A percentile compares a stretch with the other conserved stretches of the same genome.
These are phyloP conservation scores for Rhopilema esculentum DNA, from an alignment of 30 jellyfish, hydroid and myxozoan species.

Conservation along the genomic window DNA sequence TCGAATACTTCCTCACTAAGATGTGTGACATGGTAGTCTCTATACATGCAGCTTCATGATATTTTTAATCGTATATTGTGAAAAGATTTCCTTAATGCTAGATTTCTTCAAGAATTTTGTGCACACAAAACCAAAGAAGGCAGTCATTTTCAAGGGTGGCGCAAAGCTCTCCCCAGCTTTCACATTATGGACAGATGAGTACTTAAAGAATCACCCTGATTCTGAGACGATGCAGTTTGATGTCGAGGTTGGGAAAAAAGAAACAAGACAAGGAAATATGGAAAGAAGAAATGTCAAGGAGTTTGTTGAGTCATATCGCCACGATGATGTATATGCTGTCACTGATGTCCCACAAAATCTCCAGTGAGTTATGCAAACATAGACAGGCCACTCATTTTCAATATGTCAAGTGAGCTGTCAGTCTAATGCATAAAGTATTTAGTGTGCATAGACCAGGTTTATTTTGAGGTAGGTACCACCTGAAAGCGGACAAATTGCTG, in stretches of 20 bases:
- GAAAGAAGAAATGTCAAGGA: conserved; percentile 62
- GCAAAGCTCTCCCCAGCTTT: conserved; percentile 88
- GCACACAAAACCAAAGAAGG: conserved; percentile 60
- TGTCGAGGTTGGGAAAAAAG: conserved; percentile 84
- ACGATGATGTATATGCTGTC: conserved; percentile 83
- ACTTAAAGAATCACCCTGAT: conserved; percentile 65
- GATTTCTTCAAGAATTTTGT: conserved; percentile 83
- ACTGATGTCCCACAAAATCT: conserved; percentile 78
- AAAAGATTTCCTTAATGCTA: too few species aligned
- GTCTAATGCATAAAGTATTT: too few species aligned
- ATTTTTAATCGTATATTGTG: too few species aligned
- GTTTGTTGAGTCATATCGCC: conserved; percentile 63
- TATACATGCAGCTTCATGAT: too few species aligned
- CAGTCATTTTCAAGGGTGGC: conserved; percentile 84
- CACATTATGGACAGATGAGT: conserved; percentile 80
- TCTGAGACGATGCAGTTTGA: conserved; percentile 76
- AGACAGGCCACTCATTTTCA: too few species aligned
- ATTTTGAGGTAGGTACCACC: too few species aligned
- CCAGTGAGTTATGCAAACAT: conserved; percentile 71
- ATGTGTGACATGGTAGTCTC: too few species aligned
- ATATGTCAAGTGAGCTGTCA: too few species aligned
- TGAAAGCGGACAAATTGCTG: too few species aligned
- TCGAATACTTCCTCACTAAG: too few species aligned
- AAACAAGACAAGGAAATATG: conserved; percentile 75
- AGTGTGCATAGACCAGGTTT: too few species aligned